A percentile compares a stretch with the other conserved stretches of the same genome.
Evolutionary conservation across 2,113 vertebrate genomes (phyloP).

Genomic region (Semicossyphus pulcher): DNA sequence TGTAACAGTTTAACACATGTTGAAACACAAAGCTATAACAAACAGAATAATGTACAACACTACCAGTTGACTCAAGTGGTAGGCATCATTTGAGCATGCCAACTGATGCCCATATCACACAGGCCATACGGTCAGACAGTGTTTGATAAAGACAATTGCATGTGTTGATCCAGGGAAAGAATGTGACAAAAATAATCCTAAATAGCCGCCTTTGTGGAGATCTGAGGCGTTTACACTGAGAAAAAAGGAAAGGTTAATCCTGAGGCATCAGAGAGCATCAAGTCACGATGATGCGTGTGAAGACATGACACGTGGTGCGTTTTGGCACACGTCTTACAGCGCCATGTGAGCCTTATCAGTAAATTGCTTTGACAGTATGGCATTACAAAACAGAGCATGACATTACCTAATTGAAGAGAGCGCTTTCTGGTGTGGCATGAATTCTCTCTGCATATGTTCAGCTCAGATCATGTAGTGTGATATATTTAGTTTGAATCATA

Average conservation of each 20-base stretch:
- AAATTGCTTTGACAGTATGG: background rate
- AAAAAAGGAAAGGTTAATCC: slow-evolving; percentile 3
- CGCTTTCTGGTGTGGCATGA: too few relatives aligned
- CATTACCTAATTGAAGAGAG: background rate
- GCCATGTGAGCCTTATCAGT: background rate
- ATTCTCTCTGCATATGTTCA: background rate
- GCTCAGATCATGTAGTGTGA: too few relatives aligned
- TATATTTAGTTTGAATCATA: too few relatives aligned
- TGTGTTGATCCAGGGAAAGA: background rate
- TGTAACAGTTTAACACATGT: too few relatives aligned
- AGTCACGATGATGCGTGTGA: background rate
- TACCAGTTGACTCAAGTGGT: too few relatives aligned
- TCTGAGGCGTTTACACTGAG: background rate
- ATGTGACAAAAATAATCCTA: background rate
- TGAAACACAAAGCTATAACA: too few relatives aligned
- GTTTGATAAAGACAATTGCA: background rate
- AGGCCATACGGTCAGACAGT: background rate
- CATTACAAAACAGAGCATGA: background rate
- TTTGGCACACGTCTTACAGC: background rate
- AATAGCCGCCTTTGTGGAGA: background rate
- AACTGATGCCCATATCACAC: background rate
- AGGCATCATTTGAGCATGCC: background rate
- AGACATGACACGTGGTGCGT: background rate
- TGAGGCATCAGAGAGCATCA: background rate
- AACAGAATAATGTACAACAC: background rate